Conservation (phyloP, 2,113 vertebrate genomes). For the Lepisosteus osseus region DNA sequence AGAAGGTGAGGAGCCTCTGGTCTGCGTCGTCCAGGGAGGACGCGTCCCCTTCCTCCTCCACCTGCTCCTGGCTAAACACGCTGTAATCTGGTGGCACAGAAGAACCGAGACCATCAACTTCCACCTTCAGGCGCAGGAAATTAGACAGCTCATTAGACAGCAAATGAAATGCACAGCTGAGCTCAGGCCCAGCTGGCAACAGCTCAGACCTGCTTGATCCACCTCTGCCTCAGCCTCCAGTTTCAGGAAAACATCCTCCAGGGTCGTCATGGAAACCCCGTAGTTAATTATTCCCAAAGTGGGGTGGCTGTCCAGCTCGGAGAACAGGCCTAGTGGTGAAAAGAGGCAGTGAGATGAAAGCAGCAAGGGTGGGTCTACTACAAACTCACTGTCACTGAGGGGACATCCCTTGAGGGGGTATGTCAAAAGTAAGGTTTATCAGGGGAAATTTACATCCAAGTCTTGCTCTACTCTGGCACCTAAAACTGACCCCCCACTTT, state of each 20-base stretch:
- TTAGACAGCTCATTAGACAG: too few species aligned
- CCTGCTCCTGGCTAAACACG: slow-evolving; percentile 79
- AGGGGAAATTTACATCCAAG: too few species aligned
- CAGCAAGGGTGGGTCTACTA: too few species aligned
- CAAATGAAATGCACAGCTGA: neutral
- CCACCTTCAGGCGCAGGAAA: too few species aligned
- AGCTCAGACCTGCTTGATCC: slow-evolving; percentile 81
- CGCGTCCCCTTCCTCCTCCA: slow-evolving; percentile 70
- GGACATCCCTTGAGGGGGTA: too few species aligned
- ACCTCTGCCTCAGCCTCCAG: slow-evolving; percentile 90
- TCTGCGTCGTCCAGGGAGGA: slow-evolving; percentile 77
- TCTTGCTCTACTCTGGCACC: too few species aligned
- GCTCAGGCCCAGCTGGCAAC: neutral
- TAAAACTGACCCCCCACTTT: too few species aligned
- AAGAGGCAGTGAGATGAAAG: neutral
- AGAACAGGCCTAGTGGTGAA: slow-evolving; percentile 76
- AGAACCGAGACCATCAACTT: neutral
- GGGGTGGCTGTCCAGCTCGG: slow-evolving; percentile 78
- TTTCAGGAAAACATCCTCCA: slow-evolving; percentile 95
- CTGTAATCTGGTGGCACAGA: slow-evolving; percentile 78
- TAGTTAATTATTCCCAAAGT: slow-evolving; percentile 85
- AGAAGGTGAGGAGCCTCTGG: slow-evolving; percentile 81
- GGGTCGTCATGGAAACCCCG: slow-evolving; percentile 92
- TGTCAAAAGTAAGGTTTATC: too few species aligned
- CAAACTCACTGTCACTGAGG: too few species aligned